These are phyloP conservation scores for Hippopotamyrus pictus DNA, from an alignment of 2,797 vertebrate genomes.

Conservation along the genomic window DNA sequence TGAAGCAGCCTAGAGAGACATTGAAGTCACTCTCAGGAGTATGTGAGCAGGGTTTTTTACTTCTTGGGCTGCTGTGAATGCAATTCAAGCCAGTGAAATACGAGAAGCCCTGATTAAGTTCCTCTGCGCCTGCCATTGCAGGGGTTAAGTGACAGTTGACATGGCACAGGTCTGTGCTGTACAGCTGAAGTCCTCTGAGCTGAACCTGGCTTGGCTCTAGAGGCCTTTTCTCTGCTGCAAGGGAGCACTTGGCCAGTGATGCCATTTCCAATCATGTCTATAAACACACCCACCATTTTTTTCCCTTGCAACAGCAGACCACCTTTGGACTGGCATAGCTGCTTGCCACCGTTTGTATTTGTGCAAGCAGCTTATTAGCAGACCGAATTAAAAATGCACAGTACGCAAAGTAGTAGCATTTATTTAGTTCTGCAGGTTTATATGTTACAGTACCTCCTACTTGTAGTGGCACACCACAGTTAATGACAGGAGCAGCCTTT, in stretches of 20 bases:
- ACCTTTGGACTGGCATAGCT: background rate
- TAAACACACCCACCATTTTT: background rate
- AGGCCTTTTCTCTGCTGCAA: background rate
- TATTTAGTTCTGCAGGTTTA: background rate
- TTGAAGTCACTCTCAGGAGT: constrained; percentile 26
- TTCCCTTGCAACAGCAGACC: background rate
- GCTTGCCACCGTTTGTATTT: background rate
- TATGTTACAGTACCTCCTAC: background rate
- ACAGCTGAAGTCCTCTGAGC: constrained; percentile 42
- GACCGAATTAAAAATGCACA: background rate
- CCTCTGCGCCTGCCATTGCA: constrained; percentile 45
- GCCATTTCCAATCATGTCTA: background rate
- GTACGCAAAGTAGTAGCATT: background rate
- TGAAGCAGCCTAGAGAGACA: constrained; percentile 36
- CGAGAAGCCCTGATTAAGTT: constrained; percentile 64
- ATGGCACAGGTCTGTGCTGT: constrained; percentile 52
- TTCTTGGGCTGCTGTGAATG: background rate
- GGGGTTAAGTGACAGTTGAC: constrained; percentile 63
- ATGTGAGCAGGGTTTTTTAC: background rate
- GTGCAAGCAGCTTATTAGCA: background rate
- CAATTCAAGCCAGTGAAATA: constrained; percentile 47
- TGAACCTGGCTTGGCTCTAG: background rate
- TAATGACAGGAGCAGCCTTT: background rate
- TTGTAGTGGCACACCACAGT: background rate
- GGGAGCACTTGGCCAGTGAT: background rate